Evolutionary conservation across 2,113 vertebrate species (phyloP).

Genomic region (Ageneiosus marmoratus): DNA sequence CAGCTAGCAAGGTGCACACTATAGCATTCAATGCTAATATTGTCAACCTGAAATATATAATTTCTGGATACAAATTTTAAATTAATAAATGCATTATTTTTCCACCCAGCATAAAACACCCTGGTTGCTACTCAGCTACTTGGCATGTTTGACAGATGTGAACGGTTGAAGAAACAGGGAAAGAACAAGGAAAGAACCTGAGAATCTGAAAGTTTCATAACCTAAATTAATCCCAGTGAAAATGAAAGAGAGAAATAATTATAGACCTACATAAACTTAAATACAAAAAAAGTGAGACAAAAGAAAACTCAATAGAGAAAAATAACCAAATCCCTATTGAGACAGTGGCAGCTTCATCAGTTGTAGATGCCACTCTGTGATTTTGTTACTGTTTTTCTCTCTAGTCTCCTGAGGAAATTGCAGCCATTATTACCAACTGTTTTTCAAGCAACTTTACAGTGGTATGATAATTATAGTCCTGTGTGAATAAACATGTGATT

Average conservation of each 20-base stretch:
- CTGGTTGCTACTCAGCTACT: neutral
- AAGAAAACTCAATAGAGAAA: neutral
- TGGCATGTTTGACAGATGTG: neutral
- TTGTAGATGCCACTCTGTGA: neutral
- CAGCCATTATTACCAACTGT: constrained; percentile 1
- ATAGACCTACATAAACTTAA: no score
- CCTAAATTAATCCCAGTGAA: no score
- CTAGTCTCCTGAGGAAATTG: neutral
- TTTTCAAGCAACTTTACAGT: neutral
- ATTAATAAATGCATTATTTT: no score
- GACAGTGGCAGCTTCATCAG: neutral
- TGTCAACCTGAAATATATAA: no score
- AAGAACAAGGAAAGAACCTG: neutral
- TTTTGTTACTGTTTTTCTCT: neutral
- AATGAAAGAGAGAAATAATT: no score
- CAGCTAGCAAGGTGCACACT: no score
- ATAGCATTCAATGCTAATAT: no score
- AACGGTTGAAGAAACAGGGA: neutral
- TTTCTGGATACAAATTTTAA: no score
- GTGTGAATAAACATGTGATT: neutral
- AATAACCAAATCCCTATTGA: neutral
- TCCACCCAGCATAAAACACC: neutral
- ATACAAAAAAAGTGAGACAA: neutral
- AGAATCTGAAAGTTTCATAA: neutral
- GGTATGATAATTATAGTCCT: neutral